These are phyloP conservation scores for Volucella zonaria DNA, from an alignment of 2,888 invertebrate genomes.

Conservation along the genomic window DNA sequence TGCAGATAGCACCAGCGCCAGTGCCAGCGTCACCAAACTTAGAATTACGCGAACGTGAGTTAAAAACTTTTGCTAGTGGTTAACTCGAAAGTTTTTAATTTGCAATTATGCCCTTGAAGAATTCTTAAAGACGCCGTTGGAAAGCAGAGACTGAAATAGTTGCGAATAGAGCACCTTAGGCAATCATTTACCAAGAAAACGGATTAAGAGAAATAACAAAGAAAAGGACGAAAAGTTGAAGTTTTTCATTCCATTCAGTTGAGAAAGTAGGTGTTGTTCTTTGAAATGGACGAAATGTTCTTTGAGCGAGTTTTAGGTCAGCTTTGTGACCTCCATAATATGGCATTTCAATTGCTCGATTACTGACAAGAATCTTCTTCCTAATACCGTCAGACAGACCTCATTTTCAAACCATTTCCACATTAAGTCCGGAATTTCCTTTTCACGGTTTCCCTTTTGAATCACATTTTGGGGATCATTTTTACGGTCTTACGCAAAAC, in stretches of 20 bases:
- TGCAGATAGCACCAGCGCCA: conserved; percentile 20
- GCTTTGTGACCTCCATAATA: no score
- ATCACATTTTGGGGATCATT: neutral
- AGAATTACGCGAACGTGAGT: conserved; percentile 59
- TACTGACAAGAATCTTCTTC: no score
- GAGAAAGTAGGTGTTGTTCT: no score
- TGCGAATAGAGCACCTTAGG: conserved; percentile 33
- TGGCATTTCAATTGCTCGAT: no score
- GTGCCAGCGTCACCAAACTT: conserved; percentile 38
- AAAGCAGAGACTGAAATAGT: conserved; percentile 27
- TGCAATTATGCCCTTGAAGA: conserved; percentile 60
- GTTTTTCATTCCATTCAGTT: neutral
- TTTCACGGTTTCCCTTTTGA: conserved; percentile 2
- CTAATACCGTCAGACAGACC: no score
- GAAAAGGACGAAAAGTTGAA: neutral
- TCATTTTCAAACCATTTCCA: neutral
- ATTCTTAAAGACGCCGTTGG: neutral
- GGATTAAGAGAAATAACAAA: neutral
- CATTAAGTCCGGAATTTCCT: conserved; percentile 15
- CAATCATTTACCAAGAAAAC: conserved; percentile 8
- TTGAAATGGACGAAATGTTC: no score
- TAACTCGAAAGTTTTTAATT: conserved; percentile 61
- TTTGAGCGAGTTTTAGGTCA: no score
- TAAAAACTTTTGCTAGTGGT: conserved; percentile 35
- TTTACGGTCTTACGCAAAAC: conserved; percentile 29